Conservation (phyloP, 2,113 vertebrate genomes). For the Pluvialis apricaria region DNA sequence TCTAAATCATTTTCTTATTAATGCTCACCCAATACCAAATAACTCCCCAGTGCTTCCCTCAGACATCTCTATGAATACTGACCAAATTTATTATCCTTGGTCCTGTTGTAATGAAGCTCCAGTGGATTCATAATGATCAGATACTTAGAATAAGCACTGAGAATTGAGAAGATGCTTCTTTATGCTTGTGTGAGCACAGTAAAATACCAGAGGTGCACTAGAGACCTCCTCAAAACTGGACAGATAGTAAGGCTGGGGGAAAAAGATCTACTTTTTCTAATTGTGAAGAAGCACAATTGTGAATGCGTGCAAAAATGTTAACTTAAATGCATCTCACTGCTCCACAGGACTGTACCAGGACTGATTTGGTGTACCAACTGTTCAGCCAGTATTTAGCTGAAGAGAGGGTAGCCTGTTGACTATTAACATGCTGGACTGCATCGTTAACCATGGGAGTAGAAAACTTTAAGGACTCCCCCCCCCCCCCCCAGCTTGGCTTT, state of each 20-base stretch:
- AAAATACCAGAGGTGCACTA: background rate
- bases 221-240: background rate
- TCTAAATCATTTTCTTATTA: slow-evolving; percentile 13
- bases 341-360: background rate
- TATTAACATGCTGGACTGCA: background rate
- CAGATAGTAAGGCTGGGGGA: background rate
- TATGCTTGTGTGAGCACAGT: background rate
- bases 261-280: background rate
- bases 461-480: background rate
- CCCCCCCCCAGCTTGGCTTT: background rate
- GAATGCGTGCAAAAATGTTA: background rate
- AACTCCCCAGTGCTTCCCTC: background rate
- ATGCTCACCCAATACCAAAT: background rate
- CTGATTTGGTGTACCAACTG: background rate
- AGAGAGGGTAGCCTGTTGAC: background rate
- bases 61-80: background rate
- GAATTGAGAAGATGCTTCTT: background rate
- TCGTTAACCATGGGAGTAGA: background rate
- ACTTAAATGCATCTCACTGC: background rate
- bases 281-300: background rate
- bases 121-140: background rate
- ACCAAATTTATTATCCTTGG: background rate
- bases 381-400: background rate
- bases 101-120: background rate
- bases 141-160: background rate